A percentile compares a stretch with the other conserved stretches of the same genome.
Conservation (phyloP, 2,797 vertebrate species). For the Tamandua tetradactyla region DNA sequence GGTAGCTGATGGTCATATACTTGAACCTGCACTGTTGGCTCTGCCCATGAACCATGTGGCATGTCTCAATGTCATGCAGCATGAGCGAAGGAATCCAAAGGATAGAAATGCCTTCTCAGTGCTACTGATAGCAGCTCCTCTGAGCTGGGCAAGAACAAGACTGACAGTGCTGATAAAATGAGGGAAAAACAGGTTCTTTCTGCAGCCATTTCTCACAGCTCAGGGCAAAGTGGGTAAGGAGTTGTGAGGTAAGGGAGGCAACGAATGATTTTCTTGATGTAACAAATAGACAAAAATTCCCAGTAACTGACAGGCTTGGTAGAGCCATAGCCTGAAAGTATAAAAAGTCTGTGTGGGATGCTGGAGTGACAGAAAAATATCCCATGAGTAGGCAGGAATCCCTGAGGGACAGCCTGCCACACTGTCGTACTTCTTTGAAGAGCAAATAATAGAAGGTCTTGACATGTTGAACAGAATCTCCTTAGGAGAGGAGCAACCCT, state of each 20-base stretch:
- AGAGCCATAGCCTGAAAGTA: not conserved
- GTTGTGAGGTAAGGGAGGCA: not conserved
- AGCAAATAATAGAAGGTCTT: not conserved
- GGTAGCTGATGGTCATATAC: not conserved
- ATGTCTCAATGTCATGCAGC: not conserved
- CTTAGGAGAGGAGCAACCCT: not conserved
- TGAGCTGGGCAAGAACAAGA: not conserved
- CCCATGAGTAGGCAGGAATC: not conserved
- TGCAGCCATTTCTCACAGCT: not conserved
- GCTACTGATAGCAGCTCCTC: not conserved
- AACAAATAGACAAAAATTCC: not conserved
- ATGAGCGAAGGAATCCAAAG: not conserved
- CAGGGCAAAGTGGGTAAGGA: not conserved
- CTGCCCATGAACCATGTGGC: rapidly evolving
- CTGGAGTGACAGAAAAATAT: not conserved
- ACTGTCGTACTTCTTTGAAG: not conserved
- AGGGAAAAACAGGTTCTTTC: not conserved
- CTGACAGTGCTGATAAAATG: not conserved
- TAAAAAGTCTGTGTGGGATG: not conserved
- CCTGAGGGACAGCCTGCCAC: not conserved
- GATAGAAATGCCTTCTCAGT: not conserved
- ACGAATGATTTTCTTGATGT: not conserved
- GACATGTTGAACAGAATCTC: not conserved
- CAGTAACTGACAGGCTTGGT: not conserved
- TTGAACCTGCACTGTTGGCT: not conserved